phyloP scores from a whole-genome alignment of 2,797 vertebrate species.

The Nothura maculosa region DNA sequence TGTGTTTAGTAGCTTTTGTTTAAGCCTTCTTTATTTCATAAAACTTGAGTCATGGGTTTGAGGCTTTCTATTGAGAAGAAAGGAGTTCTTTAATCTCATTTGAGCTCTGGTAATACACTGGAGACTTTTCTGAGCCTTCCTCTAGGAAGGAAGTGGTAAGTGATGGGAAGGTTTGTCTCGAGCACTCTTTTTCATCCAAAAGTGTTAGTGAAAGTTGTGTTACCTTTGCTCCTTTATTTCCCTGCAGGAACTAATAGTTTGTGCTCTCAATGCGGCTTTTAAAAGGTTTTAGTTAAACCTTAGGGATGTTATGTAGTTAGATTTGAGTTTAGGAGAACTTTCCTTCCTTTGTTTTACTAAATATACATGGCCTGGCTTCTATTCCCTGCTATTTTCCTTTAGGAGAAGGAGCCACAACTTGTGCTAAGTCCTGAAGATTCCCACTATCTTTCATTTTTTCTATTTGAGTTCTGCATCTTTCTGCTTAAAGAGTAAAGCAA shows the following conservation, averaged over 20 bases:
- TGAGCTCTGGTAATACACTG: neutral
- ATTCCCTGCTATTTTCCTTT: neutral
- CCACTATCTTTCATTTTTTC: neutral
- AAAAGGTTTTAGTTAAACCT: neutral
- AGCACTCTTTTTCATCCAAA: neutral
- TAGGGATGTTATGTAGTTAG: rapidly evolving
- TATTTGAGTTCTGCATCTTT: neutral
- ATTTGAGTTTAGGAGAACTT: neutral
- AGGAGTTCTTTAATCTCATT: slow-evolving; percentile 11
- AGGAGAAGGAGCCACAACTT: neutral
- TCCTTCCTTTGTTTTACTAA: neutral
- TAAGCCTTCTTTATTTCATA: neutral
- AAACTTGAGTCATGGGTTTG: neutral
- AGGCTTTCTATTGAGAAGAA: neutral
- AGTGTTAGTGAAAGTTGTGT: neutral
- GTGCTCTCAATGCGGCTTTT: neutral
- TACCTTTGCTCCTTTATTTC: neutral
- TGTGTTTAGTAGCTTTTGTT: slow-evolving; percentile 21
- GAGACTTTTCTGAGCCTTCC: neutral
- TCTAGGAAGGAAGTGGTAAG: neutral
- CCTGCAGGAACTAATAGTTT: neutral
- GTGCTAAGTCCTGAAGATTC: neutral
- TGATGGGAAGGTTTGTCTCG: neutral
- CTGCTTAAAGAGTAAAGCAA: neutral
- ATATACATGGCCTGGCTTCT: neutral